phyloP scores from a whole-genome alignment of 2,113 vertebrate species.

The Nothobranchius furzeri region DNA sequence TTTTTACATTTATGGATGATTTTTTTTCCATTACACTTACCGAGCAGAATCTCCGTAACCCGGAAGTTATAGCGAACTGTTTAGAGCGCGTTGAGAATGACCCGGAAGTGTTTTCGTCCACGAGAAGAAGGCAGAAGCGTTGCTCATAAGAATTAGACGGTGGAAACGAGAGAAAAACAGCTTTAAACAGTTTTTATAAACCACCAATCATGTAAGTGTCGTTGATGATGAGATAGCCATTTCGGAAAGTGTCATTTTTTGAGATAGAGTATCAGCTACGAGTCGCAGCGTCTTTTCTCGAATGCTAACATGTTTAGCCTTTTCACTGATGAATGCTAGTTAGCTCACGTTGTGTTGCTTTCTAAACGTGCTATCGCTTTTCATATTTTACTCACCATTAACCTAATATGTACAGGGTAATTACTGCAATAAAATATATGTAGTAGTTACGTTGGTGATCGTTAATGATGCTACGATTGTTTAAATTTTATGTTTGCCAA shows the following conservation, averaged over 20 bases:
- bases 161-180: neutral
- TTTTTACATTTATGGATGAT: too few relatives aligned
- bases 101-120: conserved; percentile 59
- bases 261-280: rapidly evolving
- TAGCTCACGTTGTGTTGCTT: conserved; percentile 8
- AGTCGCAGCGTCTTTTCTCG: neutral
- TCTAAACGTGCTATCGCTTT: too few relatives aligned
- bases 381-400: neutral
- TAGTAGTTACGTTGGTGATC: neutral
- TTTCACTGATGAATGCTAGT: neutral
- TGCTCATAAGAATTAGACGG: conserved; percentile 1
- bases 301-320: conserved; percentile 21
- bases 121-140: conserved; percentile 33
- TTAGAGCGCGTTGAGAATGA: conserved; percentile 8
- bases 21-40: too few relatives aligned
- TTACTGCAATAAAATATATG: neutral
- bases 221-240: rapidly evolving
- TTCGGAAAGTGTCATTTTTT: neutral
- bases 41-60: conserved; percentile 20
- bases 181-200: neutral
- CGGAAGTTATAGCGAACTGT: conserved; percentile 19
- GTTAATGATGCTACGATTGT: too few relatives aligned
- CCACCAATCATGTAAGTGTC: conserved; percentile 55
- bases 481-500: neutral
- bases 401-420: neutral